phyloP scores from a whole-genome alignment of 92 coral and sea anemone genomes.

The Desmophyllum pertusum region DNA sequence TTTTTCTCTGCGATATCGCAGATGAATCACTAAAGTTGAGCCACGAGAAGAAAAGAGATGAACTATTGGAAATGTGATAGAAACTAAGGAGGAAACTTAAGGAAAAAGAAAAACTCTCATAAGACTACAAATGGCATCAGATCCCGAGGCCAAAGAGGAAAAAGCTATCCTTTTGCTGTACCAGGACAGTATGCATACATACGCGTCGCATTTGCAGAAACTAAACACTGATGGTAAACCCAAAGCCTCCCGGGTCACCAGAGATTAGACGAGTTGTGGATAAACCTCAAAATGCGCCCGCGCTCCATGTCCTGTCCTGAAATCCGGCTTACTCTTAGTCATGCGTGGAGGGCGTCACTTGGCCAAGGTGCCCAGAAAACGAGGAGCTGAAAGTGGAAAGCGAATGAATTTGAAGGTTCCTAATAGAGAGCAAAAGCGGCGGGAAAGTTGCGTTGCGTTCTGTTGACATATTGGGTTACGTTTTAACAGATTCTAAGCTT shows the following conservation, averaged over 20 bases:
- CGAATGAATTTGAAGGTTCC: conserved; percentile 51
- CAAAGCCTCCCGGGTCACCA: conserved; percentile 73
- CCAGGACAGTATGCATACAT: conserved; percentile 67
- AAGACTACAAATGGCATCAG: conserved; percentile 67
- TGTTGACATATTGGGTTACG: not conserved
- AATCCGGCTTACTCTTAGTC: conserved; percentile 72
- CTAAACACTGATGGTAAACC: conserved; percentile 34
- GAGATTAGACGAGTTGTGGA: conserved; percentile 67
- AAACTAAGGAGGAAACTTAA: conserved; percentile 61
- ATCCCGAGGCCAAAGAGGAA: conserved; percentile 89
- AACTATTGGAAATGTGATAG: conserved; percentile 60
- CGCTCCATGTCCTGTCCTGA: conserved; percentile 92
- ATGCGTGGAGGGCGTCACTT: conserved; percentile 81
- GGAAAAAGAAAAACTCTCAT: conserved; percentile 53
- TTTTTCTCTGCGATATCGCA: conserved; percentile 68
- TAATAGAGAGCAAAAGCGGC: not conserved
- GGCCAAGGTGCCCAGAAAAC: conserved; percentile 87
- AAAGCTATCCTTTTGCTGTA: conserved; percentile 55
- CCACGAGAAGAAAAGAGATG: conserved; percentile 61
- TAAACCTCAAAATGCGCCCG: conserved; percentile 78
- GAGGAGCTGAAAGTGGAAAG: conserved; percentile 67
- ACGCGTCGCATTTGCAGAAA: conserved; percentile 61
- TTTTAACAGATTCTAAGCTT: not conserved
- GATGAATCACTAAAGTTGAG: conserved; percentile 54
- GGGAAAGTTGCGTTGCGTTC: not conserved